These are phyloP conservation scores for Tautogolabrus adspersus DNA, from an alignment of 2,113 vertebrate species.

Conservation along the genomic window DNA sequence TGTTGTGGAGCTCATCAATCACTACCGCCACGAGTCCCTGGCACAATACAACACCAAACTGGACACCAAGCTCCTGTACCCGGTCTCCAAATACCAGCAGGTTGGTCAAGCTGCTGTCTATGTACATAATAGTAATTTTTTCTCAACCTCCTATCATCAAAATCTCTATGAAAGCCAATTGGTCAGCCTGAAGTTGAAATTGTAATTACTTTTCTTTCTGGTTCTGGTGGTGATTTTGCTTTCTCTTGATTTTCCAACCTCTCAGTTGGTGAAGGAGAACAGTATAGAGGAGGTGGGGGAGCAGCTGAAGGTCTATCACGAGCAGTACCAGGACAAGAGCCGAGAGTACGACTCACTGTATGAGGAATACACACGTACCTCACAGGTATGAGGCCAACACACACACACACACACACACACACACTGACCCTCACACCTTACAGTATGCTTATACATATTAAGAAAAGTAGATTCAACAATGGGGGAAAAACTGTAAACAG, in stretches of 20 bases:
- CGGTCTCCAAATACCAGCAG: conserved; percentile 97
- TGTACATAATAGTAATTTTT: background rate
- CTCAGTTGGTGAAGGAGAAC: conserved; percentile 97
- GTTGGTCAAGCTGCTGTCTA: conserved; percentile 75
- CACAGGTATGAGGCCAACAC: conserved; percentile 85
- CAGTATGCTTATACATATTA: too few relatives aligned
- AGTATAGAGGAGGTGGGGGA: conserved; percentile 98
- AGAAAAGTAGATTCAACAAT: too few relatives aligned
- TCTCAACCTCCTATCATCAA: background rate
- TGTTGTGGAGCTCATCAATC: conserved; percentile 96
- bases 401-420: background rate
- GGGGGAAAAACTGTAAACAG: too few relatives aligned
- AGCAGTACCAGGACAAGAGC: conserved; percentile 98
- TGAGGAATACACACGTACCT: conserved; percentile 97
- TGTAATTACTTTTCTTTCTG: too few relatives aligned
- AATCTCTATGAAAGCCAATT: too few relatives aligned
- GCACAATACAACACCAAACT: conserved; percentile 98
- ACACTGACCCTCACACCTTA: background rate
- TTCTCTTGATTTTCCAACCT: conserved; percentile 3
- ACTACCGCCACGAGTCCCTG: conserved; percentile 96
- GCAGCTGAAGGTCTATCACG: conserved; percentile 96
- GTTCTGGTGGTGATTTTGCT: background rate
- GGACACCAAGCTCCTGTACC: conserved; percentile 95
- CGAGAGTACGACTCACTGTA: conserved; percentile 96
- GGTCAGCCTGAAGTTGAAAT: too few relatives aligned